Evolutionary conservation across 2,797 vertebrate genomes (phyloP), one percentile per base, ranked within the genome.

Genomic region (Ctenosaura bakeri): DNA sequence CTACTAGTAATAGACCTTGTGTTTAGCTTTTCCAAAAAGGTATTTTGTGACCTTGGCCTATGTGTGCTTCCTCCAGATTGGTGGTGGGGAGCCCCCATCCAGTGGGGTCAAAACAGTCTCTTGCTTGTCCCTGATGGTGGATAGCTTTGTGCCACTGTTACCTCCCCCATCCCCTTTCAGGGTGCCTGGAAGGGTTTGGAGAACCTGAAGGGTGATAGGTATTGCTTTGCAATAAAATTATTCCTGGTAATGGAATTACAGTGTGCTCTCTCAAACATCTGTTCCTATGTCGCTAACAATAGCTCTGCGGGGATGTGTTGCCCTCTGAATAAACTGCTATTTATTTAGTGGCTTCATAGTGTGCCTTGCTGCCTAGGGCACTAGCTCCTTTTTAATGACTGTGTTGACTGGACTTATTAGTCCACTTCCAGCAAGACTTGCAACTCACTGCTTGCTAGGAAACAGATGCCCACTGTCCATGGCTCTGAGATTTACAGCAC

Each of bases 171-270:
- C 24, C 38, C 92, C 18, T n/a, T 62, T 5, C 16, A 29, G 83
- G 64, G 86, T 92, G 66, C 66, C 83, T 56, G 52, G 18, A 74
- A 62, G 85, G 42, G 35, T 78, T 93, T 88, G 85, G 42, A 76
- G 79, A 94, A 56, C 54, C 56, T 77, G 46, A 1, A 59, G 85
- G 26, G 88, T 77, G 79, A 62, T 0, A 3, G 74, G 69, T 90
- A 81, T n/a, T 50, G 42, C 0, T 83, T 35, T 16, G 2, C 29
- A 46, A 20, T 3, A 52, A 89, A 78, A 66, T 42, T 80, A 52
- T 71, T 74, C 13, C 82, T 93, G 90, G 83, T 54, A 20, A 10
- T 52, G 80, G 85, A 4, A 35, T 66, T 52, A 38, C 2, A 71
- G 0, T 0, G 0, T 0, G 26, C 82, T 46, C 42, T 92, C 62